These are phyloP conservation scores for Odontocerum albicorne DNA, from an alignment of 2,888 invertebrate species.

Conservation along the genomic window DNA sequence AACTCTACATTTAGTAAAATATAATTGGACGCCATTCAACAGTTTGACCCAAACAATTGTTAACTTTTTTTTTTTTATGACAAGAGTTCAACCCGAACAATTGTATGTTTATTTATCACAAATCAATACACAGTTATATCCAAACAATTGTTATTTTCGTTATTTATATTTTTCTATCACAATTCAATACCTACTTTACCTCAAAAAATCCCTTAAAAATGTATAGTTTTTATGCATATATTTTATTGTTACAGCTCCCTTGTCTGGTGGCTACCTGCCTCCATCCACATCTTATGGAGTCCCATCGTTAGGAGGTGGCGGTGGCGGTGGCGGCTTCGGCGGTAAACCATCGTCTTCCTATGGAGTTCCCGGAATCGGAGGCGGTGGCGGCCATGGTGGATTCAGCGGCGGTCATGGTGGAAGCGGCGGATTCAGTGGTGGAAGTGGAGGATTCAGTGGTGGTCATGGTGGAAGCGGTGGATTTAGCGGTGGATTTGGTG, in stretches of 20 bases:
- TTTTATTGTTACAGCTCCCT: constrained; percentile 49
- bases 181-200: no score
- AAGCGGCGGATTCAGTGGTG: constrained; percentile 24
- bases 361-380: constrained; percentile 42
- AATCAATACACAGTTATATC: no score
- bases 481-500: constrained; percentile 38
- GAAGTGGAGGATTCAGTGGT: constrained; percentile 35
- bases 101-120: no score
- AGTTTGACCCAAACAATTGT: no score
- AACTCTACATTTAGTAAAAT: no score
- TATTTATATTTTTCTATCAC: no score
- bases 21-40: no score
- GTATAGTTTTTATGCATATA: neutral
- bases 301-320: constrained; percentile 40
- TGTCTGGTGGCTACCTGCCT: constrained; percentile 61
- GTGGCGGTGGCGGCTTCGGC: constrained; percentile 36
- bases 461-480: constrained; percentile 37
- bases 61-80: no score
- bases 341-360: constrained; percentile 44
- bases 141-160: no score
- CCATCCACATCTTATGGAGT: constrained; percentile 56
- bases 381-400: constrained; percentile 34
- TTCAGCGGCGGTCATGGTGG: constrained; percentile 37
- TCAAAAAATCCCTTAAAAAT: no score
- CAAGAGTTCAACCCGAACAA: no score